Conservation (phyloP, 2,797 vertebrate species). For the Bufotes viridis region DNA sequence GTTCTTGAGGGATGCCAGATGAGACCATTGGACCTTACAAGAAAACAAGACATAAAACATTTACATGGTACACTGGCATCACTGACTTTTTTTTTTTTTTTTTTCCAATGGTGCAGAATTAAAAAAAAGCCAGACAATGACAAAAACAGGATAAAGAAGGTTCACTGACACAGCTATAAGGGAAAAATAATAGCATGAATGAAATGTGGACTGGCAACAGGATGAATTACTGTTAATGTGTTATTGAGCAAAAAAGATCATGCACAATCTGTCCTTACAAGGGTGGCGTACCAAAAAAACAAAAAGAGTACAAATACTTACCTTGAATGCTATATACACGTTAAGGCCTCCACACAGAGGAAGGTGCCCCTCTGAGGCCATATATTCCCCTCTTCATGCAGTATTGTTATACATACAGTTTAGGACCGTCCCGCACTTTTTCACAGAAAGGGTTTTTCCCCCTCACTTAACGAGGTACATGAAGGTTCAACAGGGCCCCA, state of each 20-base stretch:
- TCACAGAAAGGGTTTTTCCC: no score
- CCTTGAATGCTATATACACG: not conserved
- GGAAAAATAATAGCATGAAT: slow-evolving; percentile 3
- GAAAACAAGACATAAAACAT: slow-evolving; percentile 85
- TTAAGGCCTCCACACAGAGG: not conserved
- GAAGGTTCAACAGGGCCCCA: not conserved
- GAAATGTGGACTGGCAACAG: slow-evolving; percentile 1
- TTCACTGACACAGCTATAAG: slow-evolving; percentile 24
- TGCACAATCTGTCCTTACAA: slow-evolving; percentile 56
- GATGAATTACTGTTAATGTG: slow-evolving; percentile 33
- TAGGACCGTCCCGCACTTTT: not conserved
- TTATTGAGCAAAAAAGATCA: slow-evolving; percentile 5
- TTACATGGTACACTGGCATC: slow-evolving; percentile 74
- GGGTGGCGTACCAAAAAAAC: not conserved
- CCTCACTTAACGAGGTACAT: not conserved
- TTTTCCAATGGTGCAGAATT: slow-evolving; percentile 33
- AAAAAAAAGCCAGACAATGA: slow-evolving; percentile 39
- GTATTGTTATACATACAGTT: not conserved
- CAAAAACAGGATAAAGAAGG: slow-evolving; percentile 35
- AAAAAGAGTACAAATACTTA: not conserved
- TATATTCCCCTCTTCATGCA: not conserved
- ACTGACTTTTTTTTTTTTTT: slow-evolving; percentile 39
- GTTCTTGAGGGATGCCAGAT: slow-evolving; percentile 92
- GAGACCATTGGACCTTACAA: slow-evolving; percentile 91
- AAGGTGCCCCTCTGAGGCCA: not conserved